Conservation (phyloP, 2,113 vertebrate genomes). For the Cryptoleucopteryx plumbea region DNA sequence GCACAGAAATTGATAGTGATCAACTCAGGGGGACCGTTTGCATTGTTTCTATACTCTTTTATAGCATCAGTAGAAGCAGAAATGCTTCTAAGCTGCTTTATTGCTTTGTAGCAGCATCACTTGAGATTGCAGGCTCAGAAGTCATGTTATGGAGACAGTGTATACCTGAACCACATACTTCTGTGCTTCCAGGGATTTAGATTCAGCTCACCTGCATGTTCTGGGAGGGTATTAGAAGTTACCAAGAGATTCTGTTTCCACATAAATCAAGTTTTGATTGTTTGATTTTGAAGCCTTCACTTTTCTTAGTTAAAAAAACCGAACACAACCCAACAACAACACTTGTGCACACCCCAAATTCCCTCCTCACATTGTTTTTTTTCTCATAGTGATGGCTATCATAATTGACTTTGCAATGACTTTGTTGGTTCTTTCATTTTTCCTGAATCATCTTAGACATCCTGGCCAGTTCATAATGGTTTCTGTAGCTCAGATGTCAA, state of each 20-base stretch:
- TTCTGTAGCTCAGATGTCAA: background rate
- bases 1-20: background rate
- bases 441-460: background rate
- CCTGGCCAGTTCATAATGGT: background rate
- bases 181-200: background rate
- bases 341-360: background rate
- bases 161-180: background rate
- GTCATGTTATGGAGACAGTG: background rate
- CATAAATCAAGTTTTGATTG: background rate
- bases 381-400: accelerated
- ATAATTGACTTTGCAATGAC: background rate
- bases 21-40: background rate
- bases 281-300: background rate
- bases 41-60: background rate
- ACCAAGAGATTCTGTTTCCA: background rate
- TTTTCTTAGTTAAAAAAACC: background rate
- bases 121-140: background rate
- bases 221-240: background rate
- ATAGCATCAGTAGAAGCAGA: background rate
- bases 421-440: background rate
- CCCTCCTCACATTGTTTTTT: background rate
- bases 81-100: background rate
- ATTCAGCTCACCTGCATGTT: background rate
- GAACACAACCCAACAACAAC: background rate
- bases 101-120: background rate